A percentile compares a stretch with the other conserved stretches of the same genome.
These are phyloP conservation scores for Pedionomus torquatus DNA, from an alignment of 2,113 vertebrate species.

Conservation along the genomic window DNA sequence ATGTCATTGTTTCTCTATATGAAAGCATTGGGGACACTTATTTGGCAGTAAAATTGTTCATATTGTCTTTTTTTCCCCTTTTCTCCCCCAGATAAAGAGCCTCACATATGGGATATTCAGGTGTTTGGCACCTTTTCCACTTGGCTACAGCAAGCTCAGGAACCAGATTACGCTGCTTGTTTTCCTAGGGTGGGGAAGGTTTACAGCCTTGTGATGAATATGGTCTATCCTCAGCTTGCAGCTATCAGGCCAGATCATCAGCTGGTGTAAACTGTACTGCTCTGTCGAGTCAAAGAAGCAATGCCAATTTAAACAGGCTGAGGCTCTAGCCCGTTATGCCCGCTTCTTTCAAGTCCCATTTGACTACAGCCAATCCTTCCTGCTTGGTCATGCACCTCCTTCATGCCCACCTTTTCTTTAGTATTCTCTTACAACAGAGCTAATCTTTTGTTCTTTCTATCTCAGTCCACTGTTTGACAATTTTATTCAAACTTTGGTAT, in stretches of 20 bases:
- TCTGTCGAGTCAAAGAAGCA: background rate
- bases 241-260: background rate
- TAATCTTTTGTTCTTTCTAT: background rate
- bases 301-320: background rate
- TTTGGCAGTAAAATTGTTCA: conserved; percentile 39
- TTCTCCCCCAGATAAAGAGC: background rate
- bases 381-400: background rate
- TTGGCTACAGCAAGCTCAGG: conserved; percentile 15
- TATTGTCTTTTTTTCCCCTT: background rate
- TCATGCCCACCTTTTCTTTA: background rate
- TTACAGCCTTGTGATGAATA: background rate
- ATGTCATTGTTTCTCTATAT: conserved; percentile 76
- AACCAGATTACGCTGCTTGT: conserved; percentile 13
- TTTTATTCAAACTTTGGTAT: background rate
- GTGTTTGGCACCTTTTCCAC: conserved; percentile 41
- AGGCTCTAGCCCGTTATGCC: background rate
- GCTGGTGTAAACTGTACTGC: conserved; percentile 27
- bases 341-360: background rate
- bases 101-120: conserved; percentile 29
- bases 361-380: background rate
- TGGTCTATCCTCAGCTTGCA: background rate
- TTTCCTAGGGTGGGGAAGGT: conserved; percentile 47
- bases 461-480: background rate
- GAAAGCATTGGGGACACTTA: conserved; percentile 10
- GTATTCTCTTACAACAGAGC: background rate